Base-by-base conservation (phyloP, 2,797 vertebrate genomes). In the Hoplostethus mediterraneus region DNA sequence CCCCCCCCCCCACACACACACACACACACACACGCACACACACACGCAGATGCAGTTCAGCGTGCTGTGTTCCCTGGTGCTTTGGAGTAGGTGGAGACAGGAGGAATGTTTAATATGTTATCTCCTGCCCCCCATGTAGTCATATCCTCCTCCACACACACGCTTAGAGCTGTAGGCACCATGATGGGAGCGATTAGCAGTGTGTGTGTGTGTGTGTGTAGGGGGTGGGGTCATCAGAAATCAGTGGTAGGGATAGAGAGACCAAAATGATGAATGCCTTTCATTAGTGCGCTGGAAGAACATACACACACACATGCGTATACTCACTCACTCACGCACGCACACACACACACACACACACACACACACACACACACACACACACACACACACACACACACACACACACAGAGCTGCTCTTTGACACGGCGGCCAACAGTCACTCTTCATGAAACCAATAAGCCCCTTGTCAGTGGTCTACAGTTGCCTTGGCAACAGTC, bases 401-500 rank as follows among this genome's bases (percentile, higher is more conserved):
- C 21, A 21, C 95, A 94, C 90, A 93, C 78, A 79, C 81, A 93
- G 89, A 84, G 92, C 62, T 83, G 81, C 85, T 89, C 85, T 90
- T 87, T 89, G 83, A 90, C 86, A 83, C 57, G 52, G 79, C 40
- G 51, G 80, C 95, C 95, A 94, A 45, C 85, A 96, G 95, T 96
- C 69, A 89, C 92, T 94, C 94, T 97, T 96, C 94, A 95, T 97
- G 95, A 96, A 96, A 95, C 95, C 95, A 96, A 95, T 96, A 95
- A 96, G 95, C 91, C 77, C 59, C 93, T 1, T 91, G 71, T 96
- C 93, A 95, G 96, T 96, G 96, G 96, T 97, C 96, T 95, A 90
- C 82, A 0, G 97, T 98, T 97, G 93, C 96, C 96, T 93, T 96
- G 95, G 96, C 96, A 97, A 98, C 97, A 0, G 94, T 95, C 95